Base-by-base conservation (phyloP, 1,140 invertebrate species). In the Saccostrea echinata region DNA sequence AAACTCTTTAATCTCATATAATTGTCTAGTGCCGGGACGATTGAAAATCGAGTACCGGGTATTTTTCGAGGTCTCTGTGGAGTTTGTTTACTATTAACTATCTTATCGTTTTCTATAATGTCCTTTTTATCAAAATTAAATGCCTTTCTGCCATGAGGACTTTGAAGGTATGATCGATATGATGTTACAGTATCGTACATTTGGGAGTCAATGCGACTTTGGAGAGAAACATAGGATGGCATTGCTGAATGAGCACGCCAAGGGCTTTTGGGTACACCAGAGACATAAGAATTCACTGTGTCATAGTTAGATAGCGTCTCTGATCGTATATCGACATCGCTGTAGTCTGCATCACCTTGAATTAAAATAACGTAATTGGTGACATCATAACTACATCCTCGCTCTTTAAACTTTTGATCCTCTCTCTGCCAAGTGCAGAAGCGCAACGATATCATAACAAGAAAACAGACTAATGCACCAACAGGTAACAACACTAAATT, bases 111-210 rank as follows among this genome's bases (percentile, higher is more conserved):
- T 83, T 51, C 51, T 1, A 21, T 33, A 21, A 51, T 83, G 18
- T 83, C 81, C 21, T 51, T 83, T 33, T 83, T 51, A 51, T 52
- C 51, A 52, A 52, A 53, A 33, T 83, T 83, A 13, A 83, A 83
- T 51, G 51, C 51, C 55, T 84, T 83, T 52, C 51, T 71, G 24
- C 43, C 51, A n/a, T 64, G 52, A 35, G 24, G 11, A 71, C 81
- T 87, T 52, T 83, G 53, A 11, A 82, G 30, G 33, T 61, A 83
- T 8, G 86, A 83, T 16, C 81, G 33, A 84, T 89, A 87, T n/a
- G 88, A 89, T 21, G 83, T 87, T 21, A 89, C 86, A 4, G 88
- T 89, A 43, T 89, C 88, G 57, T 89, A 89, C 76, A 87, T 89
- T 84, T 89, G 85, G 57, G 82, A 71, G 33, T 89, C 88, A 24